phyloP scores from a whole-genome alignment of 2,888 invertebrate genomes.

The Thereva nobilitata region DNA sequence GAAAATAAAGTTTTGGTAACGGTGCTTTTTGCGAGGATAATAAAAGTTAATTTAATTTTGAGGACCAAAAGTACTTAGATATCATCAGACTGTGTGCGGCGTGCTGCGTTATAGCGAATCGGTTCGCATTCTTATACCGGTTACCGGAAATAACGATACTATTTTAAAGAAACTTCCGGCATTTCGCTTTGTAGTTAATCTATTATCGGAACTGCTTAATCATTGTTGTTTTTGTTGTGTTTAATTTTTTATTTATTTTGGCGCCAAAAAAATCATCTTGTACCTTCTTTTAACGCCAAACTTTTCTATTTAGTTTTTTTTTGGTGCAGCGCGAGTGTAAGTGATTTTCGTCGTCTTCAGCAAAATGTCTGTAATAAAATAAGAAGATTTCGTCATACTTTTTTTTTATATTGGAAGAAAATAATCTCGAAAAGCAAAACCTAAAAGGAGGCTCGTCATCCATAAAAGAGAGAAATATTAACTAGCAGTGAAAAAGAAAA shows the following conservation, averaged over 20 bases:
- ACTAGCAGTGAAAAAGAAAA: too few relatives aligned
- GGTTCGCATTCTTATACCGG: slow-evolving; percentile 19
- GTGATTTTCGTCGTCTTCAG: slow-evolving; percentile 20
- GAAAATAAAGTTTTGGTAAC: too few relatives aligned
- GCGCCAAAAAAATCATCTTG: slow-evolving; percentile 19
- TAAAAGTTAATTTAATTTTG: too few relatives aligned
- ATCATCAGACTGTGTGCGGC: slow-evolving; percentile 2
- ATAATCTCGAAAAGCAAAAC: too few relatives aligned
- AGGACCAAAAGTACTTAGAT: background rate
- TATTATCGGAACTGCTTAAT: background rate
- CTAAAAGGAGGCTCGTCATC: slow-evolving; percentile 10
- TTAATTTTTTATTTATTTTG: slow-evolving; percentile 5
- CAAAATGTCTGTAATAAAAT: slow-evolving; percentile 34
- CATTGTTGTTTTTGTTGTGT: too few relatives aligned
- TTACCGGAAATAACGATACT: slow-evolving; percentile 23
- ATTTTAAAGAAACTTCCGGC: slow-evolving; percentile 20
- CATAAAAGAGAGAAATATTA: background rate
- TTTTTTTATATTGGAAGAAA: background rate
- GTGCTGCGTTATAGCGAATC: slow-evolving; percentile 6
- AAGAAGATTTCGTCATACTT: slow-evolving; percentile 4
- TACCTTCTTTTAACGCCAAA: background rate
- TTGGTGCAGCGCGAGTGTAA: slow-evolving; percentile 15
- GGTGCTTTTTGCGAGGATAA: too few relatives aligned
- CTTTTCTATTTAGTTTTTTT: background rate
- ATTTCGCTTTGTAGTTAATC: slow-evolving; percentile 9